phyloP scores from a whole-genome alignment of 2,888 invertebrate species.

The Xanthia icteritia region DNA sequence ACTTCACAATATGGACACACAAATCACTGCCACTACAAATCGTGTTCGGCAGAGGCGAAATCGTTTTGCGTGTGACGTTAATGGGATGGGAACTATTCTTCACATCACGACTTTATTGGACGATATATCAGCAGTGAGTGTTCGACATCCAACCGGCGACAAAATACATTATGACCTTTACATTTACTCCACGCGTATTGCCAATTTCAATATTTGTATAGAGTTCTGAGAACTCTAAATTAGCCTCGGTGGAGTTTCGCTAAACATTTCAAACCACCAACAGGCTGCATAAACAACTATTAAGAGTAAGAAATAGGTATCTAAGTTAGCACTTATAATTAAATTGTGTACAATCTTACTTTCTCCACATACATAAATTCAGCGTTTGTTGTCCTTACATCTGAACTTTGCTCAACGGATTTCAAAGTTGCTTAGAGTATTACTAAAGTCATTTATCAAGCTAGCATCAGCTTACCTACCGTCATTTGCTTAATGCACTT shows the following conservation, averaged over 20 bases:
- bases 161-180: conserved; percentile 62
- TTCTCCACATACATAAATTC: conserved; percentile 4
- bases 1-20: conserved; percentile 78
- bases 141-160: conserved; percentile 62
- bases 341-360: conserved; percentile 17
- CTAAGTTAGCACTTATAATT: conserved; percentile 4
- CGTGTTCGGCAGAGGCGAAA: conserved; percentile 77
- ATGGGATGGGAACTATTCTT: conserved; percentile 85
- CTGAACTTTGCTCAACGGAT: conserved; percentile 29
- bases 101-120: conserved; percentile 85
- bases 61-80: conserved; percentile 85
- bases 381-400: conserved; percentile 6
- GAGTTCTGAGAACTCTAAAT: conserved; percentile 25
- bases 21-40: conserved; percentile 85
- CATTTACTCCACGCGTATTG: conserved; percentile 46
- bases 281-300: conserved; percentile 3
- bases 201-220: conserved; percentile 34
- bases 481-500: neutral
- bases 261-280: neutral
- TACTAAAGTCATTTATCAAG: conserved; percentile 4
- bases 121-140: conserved; percentile 78
- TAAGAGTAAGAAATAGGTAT: conserved; percentile 18
- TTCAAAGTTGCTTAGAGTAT: conserved; percentile 16
- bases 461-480: neutral
- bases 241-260: neutral